phyloP scores from a whole-genome alignment of 2,797 vertebrate species.

The Rhinatrema bivittatum region DNA sequence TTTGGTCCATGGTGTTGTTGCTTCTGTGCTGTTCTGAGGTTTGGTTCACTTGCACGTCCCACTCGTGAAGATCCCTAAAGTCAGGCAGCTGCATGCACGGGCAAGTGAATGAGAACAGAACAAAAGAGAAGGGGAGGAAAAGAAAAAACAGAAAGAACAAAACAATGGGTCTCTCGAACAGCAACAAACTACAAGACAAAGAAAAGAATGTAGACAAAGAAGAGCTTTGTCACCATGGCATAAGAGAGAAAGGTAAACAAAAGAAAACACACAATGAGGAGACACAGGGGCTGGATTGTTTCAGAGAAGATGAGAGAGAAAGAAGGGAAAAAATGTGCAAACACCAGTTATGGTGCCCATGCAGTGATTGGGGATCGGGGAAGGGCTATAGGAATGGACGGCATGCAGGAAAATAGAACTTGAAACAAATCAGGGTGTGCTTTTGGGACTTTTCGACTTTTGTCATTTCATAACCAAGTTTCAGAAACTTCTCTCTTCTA shows the following conservation, averaged over 20 bases:
- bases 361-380: slow-evolving; percentile 52
- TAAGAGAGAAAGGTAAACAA: slow-evolving; percentile 75
- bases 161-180: slow-evolving; percentile 59
- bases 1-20: slow-evolving; percentile 52
- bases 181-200: slow-evolving; percentile 77
- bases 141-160: slow-evolving; percentile 56
- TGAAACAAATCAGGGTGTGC: slow-evolving; percentile 48
- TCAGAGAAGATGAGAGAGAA: slow-evolving; percentile 52
- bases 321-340: slow-evolving; percentile 55
- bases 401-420: slow-evolving; percentile 77
- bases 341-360: slow-evolving; percentile 71
- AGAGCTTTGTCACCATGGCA: slow-evolving; percentile 74
- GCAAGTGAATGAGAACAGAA: slow-evolving; percentile 59
- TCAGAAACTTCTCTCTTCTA: too few species aligned
- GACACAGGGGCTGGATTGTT: slow-evolving; percentile 70
- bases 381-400: slow-evolving; percentile 33
- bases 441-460: too few species aligned
- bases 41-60: slow-evolving; percentile 45
- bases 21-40: slow-evolving; percentile 43
- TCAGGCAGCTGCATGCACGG: slow-evolving; percentile 85
- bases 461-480: too few species aligned
- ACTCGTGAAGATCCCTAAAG: slow-evolving; percentile 79
- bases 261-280: slow-evolving; percentile 73
- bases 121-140: slow-evolving; percentile 45
- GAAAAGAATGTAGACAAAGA: slow-evolving; percentile 84